Conservation (phyloP, 2,888 invertebrate genomes). For the Emesis furor region DNA sequence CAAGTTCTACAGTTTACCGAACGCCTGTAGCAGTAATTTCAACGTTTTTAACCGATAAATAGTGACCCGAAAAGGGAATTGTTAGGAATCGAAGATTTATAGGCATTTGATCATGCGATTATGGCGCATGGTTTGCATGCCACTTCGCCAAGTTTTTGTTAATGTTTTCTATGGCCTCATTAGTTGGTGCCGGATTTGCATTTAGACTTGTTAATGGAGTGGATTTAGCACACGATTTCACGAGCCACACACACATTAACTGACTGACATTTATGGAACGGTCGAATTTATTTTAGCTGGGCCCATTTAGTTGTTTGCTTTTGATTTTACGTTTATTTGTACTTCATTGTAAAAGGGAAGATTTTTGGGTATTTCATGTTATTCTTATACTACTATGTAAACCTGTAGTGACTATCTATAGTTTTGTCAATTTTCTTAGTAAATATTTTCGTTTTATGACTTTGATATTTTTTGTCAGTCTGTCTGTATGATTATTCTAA, state of each 20-base stretch:
- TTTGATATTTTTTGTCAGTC: no score
- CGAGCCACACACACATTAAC: constrained; percentile 22
- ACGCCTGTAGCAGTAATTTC: constrained; percentile 77
- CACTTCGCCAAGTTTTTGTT: constrained; percentile 72
- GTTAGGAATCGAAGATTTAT: constrained; percentile 83
- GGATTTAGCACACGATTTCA: constrained; percentile 43
- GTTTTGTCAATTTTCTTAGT: no score
- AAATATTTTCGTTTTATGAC: no score
- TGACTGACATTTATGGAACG: constrained; percentile 19
- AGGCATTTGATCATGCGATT: constrained; percentile 77
- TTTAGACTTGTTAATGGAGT: constrained; percentile 59
- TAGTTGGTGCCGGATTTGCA: constrained; percentile 72
- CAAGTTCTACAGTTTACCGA: constrained; percentile 83
- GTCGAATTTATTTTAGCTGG: not conserved
- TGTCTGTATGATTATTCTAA: no score
- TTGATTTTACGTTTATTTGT: constrained; percentile 5
- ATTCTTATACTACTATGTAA: no score
- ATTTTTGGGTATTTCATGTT: not conserved
- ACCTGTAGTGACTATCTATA: no score
- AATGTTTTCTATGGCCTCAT: constrained; percentile 74
- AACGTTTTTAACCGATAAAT: constrained; percentile 81
- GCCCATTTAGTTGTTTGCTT: not conserved
- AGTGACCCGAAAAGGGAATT: constrained; percentile 80
- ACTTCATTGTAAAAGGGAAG: not conserved
- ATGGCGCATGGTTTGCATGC: constrained; percentile 72